Evolutionary conservation across 2,797 vertebrate genomes (phyloP), one percentile per base, ranked within the genome.

Genomic region (Lindbergichthys nudifrons): DNA sequence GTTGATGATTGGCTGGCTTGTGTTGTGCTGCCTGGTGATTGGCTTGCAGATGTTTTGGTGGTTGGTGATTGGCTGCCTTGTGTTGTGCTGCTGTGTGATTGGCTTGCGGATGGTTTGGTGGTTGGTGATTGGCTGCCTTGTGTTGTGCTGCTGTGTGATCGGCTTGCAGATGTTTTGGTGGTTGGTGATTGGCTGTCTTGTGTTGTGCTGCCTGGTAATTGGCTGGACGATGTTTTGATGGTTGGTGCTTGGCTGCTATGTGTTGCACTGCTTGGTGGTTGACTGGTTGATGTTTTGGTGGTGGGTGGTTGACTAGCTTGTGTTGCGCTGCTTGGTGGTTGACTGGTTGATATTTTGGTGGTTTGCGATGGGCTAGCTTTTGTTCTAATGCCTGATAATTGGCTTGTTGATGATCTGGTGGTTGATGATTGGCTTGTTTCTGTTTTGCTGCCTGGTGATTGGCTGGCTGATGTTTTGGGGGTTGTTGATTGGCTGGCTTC

Each of bases 221-320:
- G 70, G 12, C 58, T 70, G 41, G 32, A 12, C 11, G 3, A 4
- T 19, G 10, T 5, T 50, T 10, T 19, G 47, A 4, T 16, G 3
- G 5, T 36, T 50, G 26, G 4, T 64, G 56, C 54, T 19, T 74
- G 65, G 61, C 10, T 66, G 8, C 18, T 3, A 54, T 7, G 18
- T 9, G 42, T 4, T 56, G 53, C 36, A 14, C 15, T 77, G 11
- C 1, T 7, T 46, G 46, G 48, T 15, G 56, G 65, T 64, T 75
- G 69, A 57, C 45, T 65, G 12, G 12, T 2, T 51, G 18, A 11
- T 11, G 32, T 0, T 61, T 23, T 64, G 5, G 0, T 45, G 14
- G 1, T 5, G 39, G 52, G 19, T 61, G 61, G 23, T 21, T 59
- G 21, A 18, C 14, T 56, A 8, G 3, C 0, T 64, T 30, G 12